Evolutionary conservation across 1,140 invertebrate genomes (phyloP), one percentile per base, ranked within the genome.

Genomic region (Coenobita brevimanus): DNA sequence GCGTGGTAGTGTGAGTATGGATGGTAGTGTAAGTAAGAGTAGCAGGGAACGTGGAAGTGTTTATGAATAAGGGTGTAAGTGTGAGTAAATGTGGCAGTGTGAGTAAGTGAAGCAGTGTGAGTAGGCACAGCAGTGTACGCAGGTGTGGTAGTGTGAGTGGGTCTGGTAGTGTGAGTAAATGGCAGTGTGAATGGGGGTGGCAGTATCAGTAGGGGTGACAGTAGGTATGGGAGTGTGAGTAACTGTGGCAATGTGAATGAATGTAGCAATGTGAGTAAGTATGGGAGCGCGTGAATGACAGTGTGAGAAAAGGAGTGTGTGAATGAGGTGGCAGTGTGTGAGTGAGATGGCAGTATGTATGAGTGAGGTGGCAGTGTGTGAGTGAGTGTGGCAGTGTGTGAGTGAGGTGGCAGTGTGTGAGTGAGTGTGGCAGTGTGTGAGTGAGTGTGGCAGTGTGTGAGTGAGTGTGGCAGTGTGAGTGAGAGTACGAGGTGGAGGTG

Each of bases 1-100:
- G n/a, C n/a, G 64, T 69, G n/a, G n/a, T n/a, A n/a, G 64, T 69
- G 64, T 69, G 64, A 8, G 64, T 69, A 33, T 69, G n/a, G n/a
- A n/a, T n/a, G 6, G n/a, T 69, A 33, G 6, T 69, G n/a, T 69
- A 33, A 8, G 64, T 43, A 33, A n/a, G n/a, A n/a, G n/a, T n/a
- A n/a, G n/a, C n/a, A n/a, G n/a, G n/a, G n/a, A n/a, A n/a, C n/a
- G 64, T 69, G n/a, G 6, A n/a, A 8, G n/a, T 69, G 64, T 69
- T 6, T 69, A n/a, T 69, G n/a, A 15, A 33, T 38, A 43, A 3
- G 27, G 3, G 8, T 33, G 71, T 75, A 36, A 36, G 27, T 76
- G 27, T 36, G 27, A 17, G 27, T 76, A 36, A 41, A 50, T 50
- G 41, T 78, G 41, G 36, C 21, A n/a, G 17, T 78, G 17, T 78